These are phyloP conservation scores for Eolophus roseicapilla DNA, from an alignment of 2,113 vertebrate species.

Conservation along the genomic window DNA sequence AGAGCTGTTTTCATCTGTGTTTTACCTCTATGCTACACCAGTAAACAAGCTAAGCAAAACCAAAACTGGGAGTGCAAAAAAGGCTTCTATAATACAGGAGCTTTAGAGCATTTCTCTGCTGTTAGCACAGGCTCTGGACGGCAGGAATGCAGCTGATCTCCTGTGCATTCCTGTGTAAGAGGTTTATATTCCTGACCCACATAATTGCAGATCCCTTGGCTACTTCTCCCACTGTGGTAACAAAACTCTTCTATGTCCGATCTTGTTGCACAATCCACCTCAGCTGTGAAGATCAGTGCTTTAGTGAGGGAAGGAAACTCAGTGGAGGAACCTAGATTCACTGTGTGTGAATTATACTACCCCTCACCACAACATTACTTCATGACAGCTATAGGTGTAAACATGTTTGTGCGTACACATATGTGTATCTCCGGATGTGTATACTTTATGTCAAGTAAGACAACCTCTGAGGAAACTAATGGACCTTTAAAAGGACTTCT, in stretches of 20 bases:
- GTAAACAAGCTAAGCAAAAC: background rate
- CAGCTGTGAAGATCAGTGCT: background rate
- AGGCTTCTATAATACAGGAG: background rate
- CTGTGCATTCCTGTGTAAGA: constrained; percentile 38
- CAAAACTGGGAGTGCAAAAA: background rate
- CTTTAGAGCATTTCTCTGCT: background rate
- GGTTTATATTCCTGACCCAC: constrained; percentile 27
- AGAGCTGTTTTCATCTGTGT: background rate
- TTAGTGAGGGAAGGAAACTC: background rate
- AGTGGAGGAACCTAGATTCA: background rate
- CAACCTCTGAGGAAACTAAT: background rate
- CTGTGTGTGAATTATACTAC: background rate
- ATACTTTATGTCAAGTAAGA: background rate
- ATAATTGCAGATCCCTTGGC: constrained; percentile 1
- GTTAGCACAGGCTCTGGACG: background rate
- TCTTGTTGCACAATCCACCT: background rate
- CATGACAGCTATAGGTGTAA: background rate
- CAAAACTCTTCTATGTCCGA: background rate
- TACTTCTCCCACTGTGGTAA: background rate
- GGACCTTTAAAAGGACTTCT: background rate
- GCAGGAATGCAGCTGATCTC: constrained; percentile 38
- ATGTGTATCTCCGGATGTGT: background rate
- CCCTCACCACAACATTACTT: background rate
- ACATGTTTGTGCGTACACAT: fast-evolving
- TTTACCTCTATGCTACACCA: background rate